phyloP scores from a whole-genome alignment of 1,140 invertebrate species.

The Halyomorpha halys region DNA sequence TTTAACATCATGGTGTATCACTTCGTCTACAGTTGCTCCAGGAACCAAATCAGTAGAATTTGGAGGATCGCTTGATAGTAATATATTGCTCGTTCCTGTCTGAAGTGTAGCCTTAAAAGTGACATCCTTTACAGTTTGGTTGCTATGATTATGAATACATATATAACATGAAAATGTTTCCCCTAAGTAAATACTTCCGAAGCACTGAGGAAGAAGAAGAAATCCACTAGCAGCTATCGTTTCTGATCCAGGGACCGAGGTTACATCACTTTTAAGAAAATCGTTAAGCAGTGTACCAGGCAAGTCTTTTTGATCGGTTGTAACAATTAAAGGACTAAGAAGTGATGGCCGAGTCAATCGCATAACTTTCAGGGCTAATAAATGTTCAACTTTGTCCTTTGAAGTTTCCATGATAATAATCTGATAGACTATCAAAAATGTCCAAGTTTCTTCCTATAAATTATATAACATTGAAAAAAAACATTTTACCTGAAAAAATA shows the following conservation, averaged over 20 bases:
- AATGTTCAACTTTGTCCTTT: too few relatives aligned
- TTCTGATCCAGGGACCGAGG: slow-evolving; percentile 64
- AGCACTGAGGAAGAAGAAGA: slow-evolving; percentile 86
- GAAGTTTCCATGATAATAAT: too few relatives aligned
- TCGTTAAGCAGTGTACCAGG: slow-evolving; percentile 66
- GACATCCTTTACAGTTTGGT: slow-evolving; percentile 68
- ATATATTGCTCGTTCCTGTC: slow-evolving; percentile 16
- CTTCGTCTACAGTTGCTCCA: slow-evolving; percentile 83
- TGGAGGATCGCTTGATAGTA: slow-evolving; percentile 19
- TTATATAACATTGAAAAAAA: too few relatives aligned
- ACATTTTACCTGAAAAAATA: too few relatives aligned
- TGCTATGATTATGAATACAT: slow-evolving; percentile 91
- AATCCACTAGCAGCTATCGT: slow-evolving; percentile 77
- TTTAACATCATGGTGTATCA: slow-evolving; percentile 96
- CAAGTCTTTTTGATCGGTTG: slow-evolving; percentile 73
- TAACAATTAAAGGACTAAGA: slow-evolving; percentile 63
- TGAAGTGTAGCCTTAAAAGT: slow-evolving; percentile 48
- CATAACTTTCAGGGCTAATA: slow-evolving; percentile 59
- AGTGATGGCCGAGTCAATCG: slow-evolving; percentile 78
- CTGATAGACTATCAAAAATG: too few relatives aligned
- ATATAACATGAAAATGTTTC: slow-evolving; percentile 98
- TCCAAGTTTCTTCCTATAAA: too few relatives aligned
- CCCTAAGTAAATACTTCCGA: slow-evolving; percentile 85
- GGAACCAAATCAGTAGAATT: slow-evolving; percentile 52
- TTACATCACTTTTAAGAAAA: slow-evolving; percentile 65